A percentile compares a stretch with the other conserved stretches of the same genome.
These are phyloP conservation scores for Gasterosteus aculeatus DNA, from an alignment of 2,113 vertebrate species.

Conservation along the genomic window DNA sequence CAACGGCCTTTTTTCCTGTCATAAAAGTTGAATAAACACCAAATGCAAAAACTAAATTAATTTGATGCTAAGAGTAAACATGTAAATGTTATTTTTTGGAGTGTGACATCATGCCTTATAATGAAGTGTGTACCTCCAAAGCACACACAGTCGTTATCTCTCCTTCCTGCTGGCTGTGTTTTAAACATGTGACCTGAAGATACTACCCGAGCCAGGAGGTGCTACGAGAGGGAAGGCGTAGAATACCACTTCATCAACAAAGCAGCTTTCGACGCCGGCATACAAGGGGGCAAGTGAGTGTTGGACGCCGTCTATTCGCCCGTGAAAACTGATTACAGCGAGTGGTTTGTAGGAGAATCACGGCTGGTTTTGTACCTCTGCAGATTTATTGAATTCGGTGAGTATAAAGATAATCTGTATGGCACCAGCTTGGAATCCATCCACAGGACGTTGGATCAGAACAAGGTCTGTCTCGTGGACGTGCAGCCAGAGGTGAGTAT, in stretches of 20 bases:
- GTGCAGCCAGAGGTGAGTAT: constrained; percentile 91
- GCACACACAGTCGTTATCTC: neutral
- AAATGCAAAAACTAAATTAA: neutral
- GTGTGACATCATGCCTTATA: neutral
- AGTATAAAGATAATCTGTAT: constrained; percentile 94
- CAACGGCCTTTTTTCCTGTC: neutral
- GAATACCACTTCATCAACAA: constrained; percentile 95
- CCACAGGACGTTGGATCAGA: constrained; percentile 84
- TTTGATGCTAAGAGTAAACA: neutral
- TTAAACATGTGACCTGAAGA: constrained; percentile 69
- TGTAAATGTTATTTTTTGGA: neutral
- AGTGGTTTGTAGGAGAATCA: neutral
- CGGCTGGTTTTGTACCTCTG: neutral
- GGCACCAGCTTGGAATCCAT: constrained; percentile 94
- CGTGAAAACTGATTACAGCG: neutral
- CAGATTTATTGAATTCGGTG: constrained; percentile 92
- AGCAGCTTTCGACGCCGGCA: constrained; percentile 88
- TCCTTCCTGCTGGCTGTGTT: neutral
- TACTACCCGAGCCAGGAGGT: constrained; percentile 90
- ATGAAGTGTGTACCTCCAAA: neutral
- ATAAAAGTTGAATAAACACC: neutral
- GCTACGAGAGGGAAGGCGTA: constrained; percentile 91
- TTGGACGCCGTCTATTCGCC: neutral
- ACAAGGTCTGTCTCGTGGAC: constrained; percentile 93
- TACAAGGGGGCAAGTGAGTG: constrained; percentile 89